phyloP scores from a whole-genome alignment of 2,888 invertebrate species.

The Apamea crenata region DNA sequence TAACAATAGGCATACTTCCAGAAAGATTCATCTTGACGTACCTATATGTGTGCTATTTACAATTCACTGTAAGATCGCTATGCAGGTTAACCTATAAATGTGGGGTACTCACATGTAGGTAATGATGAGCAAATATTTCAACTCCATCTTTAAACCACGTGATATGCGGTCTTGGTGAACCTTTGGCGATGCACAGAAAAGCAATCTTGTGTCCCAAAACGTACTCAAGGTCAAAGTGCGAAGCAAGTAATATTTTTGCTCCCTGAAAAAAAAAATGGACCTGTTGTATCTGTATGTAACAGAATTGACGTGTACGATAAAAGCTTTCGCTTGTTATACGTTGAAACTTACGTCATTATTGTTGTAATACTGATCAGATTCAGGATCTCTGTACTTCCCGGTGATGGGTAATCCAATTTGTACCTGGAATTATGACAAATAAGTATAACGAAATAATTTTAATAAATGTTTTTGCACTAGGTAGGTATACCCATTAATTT shows the following conservation, averaged over 20 bases:
- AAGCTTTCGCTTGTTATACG: not conserved
- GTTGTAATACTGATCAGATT: conserved; percentile 97
- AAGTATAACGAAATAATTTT: not conserved
- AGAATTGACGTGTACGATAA: not conserved
- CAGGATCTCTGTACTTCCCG: conserved; percentile 96
- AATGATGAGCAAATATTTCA: conserved; percentile 97
- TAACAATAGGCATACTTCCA: not conserved
- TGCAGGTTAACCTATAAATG: conserved; percentile 6
- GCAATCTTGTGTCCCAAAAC: conserved; percentile 98
- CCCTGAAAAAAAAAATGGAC: conserved; percentile 90
- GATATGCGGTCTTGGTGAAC: conserved; percentile 96
- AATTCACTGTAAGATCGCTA: conserved; percentile 9
- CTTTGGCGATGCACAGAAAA: conserved; percentile 97
- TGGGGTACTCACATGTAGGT: conserved; percentile 93
- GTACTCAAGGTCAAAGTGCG: conserved; percentile 98
- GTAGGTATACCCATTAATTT: not conserved
- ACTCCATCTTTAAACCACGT: conserved; percentile 99
- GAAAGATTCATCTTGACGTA: not conserved
- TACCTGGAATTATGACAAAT: conserved; percentile 84
- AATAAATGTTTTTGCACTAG: not conserved
- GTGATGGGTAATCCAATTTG: conserved; percentile 97
- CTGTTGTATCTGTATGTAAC: not conserved
- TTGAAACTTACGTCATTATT: conserved; percentile 94
- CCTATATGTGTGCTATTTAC: not conserved
- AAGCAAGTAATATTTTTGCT: conserved; percentile 96